Evolutionary conservation across 1,140 invertebrate genomes (phyloP).

Genomic region (Bombyx mori): ASM3026992v2 NC_085107.1:7879501-7880000

Average conservation of each 20-base stretch:
- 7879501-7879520: no score
- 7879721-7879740: constrained; percentile 2
- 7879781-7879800: constrained; percentile 5
- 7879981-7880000: no score
- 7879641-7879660: no score
- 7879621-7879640: no score
- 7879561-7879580: no score
- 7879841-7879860: background rate
- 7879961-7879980: no score
- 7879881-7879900: background rate
- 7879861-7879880: background rate
- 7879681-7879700: background rate
- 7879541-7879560: no score
- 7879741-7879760: constrained; percentile 8
- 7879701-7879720: background rate
- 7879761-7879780: constrained; percentile 3
- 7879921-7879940: background rate
- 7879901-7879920: background rate
- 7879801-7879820: constrained; percentile 10
- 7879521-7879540: no score
- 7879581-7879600: no score
- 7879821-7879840: constrained; percentile 5
- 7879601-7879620: no score
- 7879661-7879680: background rate
- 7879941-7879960: background rate